Base-by-base conservation (phyloP, 2,113 vertebrate species). In the Anthoscopus minutus region DNA sequence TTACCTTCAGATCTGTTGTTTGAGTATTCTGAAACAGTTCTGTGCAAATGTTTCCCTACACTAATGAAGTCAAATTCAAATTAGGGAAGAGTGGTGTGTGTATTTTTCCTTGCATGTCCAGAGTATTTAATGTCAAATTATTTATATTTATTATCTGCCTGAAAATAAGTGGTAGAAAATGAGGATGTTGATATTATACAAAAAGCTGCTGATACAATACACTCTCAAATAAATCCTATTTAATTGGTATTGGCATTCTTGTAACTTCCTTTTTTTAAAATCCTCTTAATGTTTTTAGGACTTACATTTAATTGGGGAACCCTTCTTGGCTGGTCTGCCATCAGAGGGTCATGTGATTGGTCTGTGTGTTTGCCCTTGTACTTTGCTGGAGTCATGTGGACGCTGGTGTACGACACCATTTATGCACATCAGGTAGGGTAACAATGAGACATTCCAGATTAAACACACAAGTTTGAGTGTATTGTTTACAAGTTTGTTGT, bases 271-370 rank as follows among this genome's bases (percentile, higher is more conserved):
- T 61, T 33, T 33, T 31, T 64, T 53, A 35, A 8, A 35, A 18
- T 57, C 78, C 51, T 58, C 60, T 27, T 42, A 23, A 5, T 88
- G 19, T 53, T 51, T 95, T 65, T 40, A 99, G 99, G 99, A 16
- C 92, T 99, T 51, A 98, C 99, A 6, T 99, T 99, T 94, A 99
- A 99, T 31, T 99, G 99, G 99, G 99, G 99, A 73, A 98, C 99
- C 8, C 97, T 99, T 73, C 98, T 99, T 24, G 99, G 99, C 62
- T 99, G 99, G 99, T 97, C 99, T 30, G 99, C 99, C 21, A 40
- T 99, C 76, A 98, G 38, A 86, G 99, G 99, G 42, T 98, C 98
- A 5, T 99, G 99, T 89, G 98, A 99, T 50, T 99, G 98, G 97
- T 98, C 98, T 3, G 98, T 99, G 31, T 99, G 99, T 80, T 98